Percentiles rank a stretch among this genome's conserved stretches.
phyloP scores from a whole-genome alignment of 1,140 invertebrate species.

The Drosophila rufa region DNA sequence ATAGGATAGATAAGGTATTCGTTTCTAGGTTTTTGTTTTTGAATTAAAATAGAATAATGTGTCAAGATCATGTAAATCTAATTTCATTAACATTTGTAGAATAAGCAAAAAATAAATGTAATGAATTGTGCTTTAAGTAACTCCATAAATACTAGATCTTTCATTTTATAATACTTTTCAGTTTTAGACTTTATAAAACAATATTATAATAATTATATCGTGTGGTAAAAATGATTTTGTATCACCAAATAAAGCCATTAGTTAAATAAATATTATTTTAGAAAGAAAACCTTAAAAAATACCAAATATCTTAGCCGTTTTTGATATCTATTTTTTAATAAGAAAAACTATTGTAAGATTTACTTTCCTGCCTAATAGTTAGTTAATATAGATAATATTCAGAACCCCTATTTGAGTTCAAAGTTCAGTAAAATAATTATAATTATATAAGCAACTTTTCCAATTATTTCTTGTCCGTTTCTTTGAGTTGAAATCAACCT shows the following conservation, averaged over 20 bases:
- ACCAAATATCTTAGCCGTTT: not conserved
- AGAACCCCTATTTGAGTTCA: not conserved
- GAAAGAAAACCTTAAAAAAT: accelerated
- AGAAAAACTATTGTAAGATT: too few species aligned
- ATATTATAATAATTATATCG: too few species aligned
- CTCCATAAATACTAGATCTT: too few species aligned
- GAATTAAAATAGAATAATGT: not conserved
- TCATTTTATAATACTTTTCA: too few species aligned
- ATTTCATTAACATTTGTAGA: not conserved
- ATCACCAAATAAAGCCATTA: not conserved
- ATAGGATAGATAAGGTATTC: not conserved
- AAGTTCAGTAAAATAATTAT: not conserved
- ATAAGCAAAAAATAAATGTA: not conserved
- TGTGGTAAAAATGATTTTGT: not conserved
- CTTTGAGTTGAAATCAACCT: not conserved
- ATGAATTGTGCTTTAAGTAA: not conserved
- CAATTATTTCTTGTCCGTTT: not conserved
- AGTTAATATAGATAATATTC: too few species aligned
- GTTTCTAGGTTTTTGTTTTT: not conserved
- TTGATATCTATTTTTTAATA: too few species aligned
- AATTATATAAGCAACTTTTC: not conserved
- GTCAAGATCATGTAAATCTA: not conserved
- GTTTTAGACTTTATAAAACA: not conserved
- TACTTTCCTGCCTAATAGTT: too few species aligned
- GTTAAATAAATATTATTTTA: not conserved